phyloP scores from a whole-genome alignment of 2,113 vertebrate species.

The Turnix velox region DNA sequence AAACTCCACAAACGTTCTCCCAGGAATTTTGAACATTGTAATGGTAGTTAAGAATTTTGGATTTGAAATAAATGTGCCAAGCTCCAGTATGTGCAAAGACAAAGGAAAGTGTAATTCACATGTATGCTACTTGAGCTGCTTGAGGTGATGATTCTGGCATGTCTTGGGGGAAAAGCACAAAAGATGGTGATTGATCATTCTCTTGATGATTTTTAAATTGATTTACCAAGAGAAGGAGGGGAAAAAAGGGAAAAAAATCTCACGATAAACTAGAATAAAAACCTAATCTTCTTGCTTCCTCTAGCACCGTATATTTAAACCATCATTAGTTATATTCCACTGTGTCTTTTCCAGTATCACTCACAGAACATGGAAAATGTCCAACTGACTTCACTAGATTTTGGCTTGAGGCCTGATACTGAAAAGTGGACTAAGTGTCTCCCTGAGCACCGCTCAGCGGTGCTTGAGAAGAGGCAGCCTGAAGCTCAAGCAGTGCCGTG shows the following conservation, averaged over 20 bases:
- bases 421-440: background rate
- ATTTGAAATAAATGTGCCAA: background rate
- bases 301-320: background rate
- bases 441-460: background rate
- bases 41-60: background rate
- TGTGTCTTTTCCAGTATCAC: conserved; percentile 43
- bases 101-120: background rate
- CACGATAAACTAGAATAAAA: background rate
- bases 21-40: background rate
- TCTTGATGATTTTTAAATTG: background rate
- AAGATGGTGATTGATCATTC: background rate
- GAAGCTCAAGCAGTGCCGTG: background rate
- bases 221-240: background rate
- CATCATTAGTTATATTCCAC: background rate
- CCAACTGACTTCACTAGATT: conserved; percentile 19
- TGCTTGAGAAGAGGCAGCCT: background rate
- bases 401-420: conserved; percentile 24
- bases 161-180: background rate
- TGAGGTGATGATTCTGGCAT: background rate
- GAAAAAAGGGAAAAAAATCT: background rate
- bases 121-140: background rate
- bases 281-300: background rate
- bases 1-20: background rate
- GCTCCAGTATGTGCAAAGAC: background rate
- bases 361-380: conserved; percentile 37